Evolutionary conservation across 2,797 vertebrate genomes (phyloP), one percentile per base, ranked within the genome.

Genomic region (Sebastes hopkinsi): DNA sequence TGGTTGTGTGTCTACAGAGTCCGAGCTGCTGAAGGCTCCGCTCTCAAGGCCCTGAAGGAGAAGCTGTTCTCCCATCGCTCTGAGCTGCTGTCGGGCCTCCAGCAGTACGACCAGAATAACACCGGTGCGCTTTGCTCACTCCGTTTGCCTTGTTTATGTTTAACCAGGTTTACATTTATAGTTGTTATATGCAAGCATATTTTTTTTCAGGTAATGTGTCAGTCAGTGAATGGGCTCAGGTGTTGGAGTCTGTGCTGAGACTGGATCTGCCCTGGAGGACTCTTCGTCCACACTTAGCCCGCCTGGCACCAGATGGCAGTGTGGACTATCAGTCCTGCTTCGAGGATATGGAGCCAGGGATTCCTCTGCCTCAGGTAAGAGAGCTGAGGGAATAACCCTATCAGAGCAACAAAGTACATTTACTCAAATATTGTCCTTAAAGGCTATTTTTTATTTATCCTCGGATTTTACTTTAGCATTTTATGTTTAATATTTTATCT

Each of bases 231-330:
- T 99, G 98, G 98, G 96, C 96, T 74, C 93, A 91, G 84, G 96
- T 93, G 0, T 87, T 99, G 89, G 97, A 97, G 81, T 93, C 95
- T 1, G 92, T 97, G 5, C 94, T 99, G 61, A 96, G 95, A 30
- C 93, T 99, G 87, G 95, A 97, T 5, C 94, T 99, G 68, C 98
- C 99, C 5, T 99, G 99, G 99, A 96, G 98, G 92, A 97, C 96
- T 0, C 94, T 99, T 61, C 95, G 95, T 11, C 81, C 94, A 1
- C 96, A 90, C 27, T 89, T 99, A 81, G 96, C 91, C 16, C 93
- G 85, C 1, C 88, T 89, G 69, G 87, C 94, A 66, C 6, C 88
- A 8, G 94, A 96, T 79, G 97, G 97, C 88, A 92, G 92, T 20
- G 92, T 98, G 83, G 95, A 97, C 75, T 99, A 97, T 86, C 91